A percentile compares a stretch with the other conserved stretches of the same genome.
Conservation (phyloP, 2,888 invertebrate genomes). For the Tenthredo livida region DNA sequence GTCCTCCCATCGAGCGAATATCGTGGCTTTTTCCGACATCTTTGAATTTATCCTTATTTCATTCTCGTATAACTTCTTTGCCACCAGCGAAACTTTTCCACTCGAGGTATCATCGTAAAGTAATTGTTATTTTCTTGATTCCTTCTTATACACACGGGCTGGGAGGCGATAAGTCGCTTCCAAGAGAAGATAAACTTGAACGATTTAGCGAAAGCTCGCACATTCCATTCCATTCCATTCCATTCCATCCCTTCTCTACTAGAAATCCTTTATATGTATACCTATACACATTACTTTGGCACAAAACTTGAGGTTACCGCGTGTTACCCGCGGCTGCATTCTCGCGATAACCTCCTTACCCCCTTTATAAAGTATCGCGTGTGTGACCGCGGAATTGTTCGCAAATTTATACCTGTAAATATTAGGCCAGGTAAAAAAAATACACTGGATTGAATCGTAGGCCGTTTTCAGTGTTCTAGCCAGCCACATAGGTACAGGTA, state of each 20-base stretch:
- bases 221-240: conserved; percentile 18
- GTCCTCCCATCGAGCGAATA: background rate
- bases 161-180: conserved; percentile 20
- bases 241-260: background rate
- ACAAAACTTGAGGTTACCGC: conserved; percentile 29
- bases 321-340: conserved; percentile 33
- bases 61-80: conserved; percentile 30
- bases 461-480: background rate
- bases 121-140: conserved; percentile 40
- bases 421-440: background rate
- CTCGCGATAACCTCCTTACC: conserved; percentile 28
- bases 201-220: conserved; percentile 36
- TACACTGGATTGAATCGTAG: background rate
- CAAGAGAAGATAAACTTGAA: conserved; percentile 34
- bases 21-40: conserved; percentile 17
- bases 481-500: too few relatives aligned
- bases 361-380: background rate
- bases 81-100: conserved; percentile 31
- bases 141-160: conserved; percentile 11
- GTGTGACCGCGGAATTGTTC: conserved; percentile 24
- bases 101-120: conserved; percentile 22
- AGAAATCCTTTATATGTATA: background rate
- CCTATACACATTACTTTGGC: conserved; percentile 24
- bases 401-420: background rate
- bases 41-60: conserved; percentile 12